These are phyloP conservation scores for Acleris sparsana DNA, from an alignment of 2,888 invertebrate species.

Conservation along the genomic window DNA sequence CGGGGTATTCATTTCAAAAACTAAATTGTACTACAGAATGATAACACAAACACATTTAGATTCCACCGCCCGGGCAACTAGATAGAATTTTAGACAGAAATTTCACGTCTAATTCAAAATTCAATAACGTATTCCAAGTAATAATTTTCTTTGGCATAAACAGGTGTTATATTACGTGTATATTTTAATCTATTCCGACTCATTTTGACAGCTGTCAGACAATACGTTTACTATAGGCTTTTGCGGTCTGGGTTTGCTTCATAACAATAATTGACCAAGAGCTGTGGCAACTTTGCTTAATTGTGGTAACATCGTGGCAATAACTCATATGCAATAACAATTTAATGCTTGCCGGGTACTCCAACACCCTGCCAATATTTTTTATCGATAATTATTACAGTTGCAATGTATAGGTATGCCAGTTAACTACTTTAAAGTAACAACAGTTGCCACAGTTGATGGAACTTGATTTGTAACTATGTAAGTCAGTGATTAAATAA, in stretches of 20 bases:
- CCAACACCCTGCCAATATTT: too few relatives aligned
- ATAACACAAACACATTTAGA: background rate
- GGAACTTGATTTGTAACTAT: too few relatives aligned
- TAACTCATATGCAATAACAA: too few relatives aligned
- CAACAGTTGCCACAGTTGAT: too few relatives aligned
- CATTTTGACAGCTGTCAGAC: constrained; percentile 6
- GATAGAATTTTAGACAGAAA: background rate
- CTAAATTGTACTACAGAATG: background rate
- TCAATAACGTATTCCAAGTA: background rate
- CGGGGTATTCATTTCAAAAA: background rate
- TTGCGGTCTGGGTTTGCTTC: background rate
- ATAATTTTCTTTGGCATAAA: background rate
- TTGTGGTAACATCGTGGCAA: too few relatives aligned
- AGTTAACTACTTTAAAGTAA: too few relatives aligned
- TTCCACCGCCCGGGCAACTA: background rate
- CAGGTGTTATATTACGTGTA: background rate
- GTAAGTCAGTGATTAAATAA: too few relatives aligned
- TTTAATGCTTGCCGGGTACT: too few relatives aligned
- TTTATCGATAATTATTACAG: too few relatives aligned
- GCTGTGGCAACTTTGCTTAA: too few relatives aligned
- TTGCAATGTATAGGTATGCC: too few relatives aligned
- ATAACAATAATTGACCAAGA: background rate
- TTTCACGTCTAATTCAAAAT: background rate
- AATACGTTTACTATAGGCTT: background rate
- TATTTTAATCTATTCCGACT: background rate